Conservation (phyloP, 2,888 invertebrate species). For the Salpingus planirostris region DNA sequence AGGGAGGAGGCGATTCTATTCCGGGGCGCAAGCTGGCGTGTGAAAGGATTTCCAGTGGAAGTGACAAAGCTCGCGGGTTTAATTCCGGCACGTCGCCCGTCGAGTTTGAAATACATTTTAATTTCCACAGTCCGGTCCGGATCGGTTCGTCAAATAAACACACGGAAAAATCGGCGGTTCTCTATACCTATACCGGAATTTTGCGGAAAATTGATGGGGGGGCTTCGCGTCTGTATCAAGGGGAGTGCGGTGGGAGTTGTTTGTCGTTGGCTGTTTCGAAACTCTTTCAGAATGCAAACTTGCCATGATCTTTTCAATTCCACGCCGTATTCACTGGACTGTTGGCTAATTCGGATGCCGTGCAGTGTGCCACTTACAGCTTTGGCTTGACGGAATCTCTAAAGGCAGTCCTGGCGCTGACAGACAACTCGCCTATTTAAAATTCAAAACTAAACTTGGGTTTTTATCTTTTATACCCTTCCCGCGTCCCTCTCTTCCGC, state of each 20-base stretch:
- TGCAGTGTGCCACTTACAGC: slow-evolving; percentile 22
- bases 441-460: slow-evolving; percentile 20
- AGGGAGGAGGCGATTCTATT: slow-evolving; percentile 4
- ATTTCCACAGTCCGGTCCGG: too few species aligned
- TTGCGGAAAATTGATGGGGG: too few species aligned
- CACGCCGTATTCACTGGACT: slow-evolving; percentile 25
- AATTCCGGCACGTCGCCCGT: slow-evolving; percentile 1
- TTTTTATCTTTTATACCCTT: neutral
- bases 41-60: slow-evolving; percentile 7
- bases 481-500: slow-evolving; percentile 3
- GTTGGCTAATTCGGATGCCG: slow-evolving; percentile 26
- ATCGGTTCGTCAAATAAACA: too few species aligned
- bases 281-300: slow-evolving; percentile 21
- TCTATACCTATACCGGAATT: too few species aligned
- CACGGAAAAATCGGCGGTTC: too few species aligned
- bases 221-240: too few species aligned
- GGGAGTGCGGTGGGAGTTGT: too few species aligned
- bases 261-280: too few species aligned
- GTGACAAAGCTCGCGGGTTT: slow-evolving; percentile 7
- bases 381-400: slow-evolving; percentile 18
- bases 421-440: slow-evolving; percentile 23
- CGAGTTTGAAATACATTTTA: too few species aligned
- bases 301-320: slow-evolving; percentile 31
- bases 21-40: slow-evolving; percentile 4
- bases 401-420: slow-evolving; percentile 21